These are phyloP conservation scores for Osedax frankpressi DNA, from an alignment of 2,888 invertebrate species.

Conservation along the genomic window DNA sequence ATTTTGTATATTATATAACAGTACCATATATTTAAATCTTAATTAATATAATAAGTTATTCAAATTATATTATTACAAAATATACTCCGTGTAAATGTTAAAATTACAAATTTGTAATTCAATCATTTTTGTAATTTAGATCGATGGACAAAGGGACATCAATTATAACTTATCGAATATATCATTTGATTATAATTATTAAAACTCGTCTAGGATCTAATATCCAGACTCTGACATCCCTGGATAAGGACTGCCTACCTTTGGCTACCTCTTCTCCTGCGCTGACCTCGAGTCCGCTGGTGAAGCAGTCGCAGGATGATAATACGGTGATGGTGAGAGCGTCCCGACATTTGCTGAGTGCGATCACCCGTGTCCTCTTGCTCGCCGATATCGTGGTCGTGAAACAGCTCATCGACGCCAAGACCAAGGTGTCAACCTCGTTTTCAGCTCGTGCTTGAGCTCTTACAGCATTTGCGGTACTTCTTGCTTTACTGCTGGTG, in stretches of 20 bases:
- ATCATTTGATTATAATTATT: background rate
- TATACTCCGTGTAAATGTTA: background rate
- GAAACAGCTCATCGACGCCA: conserved; percentile 81
- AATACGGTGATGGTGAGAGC: conserved; percentile 64
- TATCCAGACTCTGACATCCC: conserved; percentile 74
- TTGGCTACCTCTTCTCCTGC: background rate
- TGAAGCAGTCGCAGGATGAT: conserved; percentile 29
- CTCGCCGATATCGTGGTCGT: conserved; percentile 94
- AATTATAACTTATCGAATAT: background rate
- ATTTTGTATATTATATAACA: too few species aligned
- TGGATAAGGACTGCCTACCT: conserved; percentile 47
- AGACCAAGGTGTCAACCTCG: conserved; percentile 66
- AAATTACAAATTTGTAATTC: background rate
- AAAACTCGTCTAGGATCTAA: conserved; percentile 59
- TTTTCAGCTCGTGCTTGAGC: too few species aligned
- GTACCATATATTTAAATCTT: background rate
- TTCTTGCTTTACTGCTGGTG: too few species aligned
- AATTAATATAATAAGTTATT: background rate
- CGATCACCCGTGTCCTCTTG: conserved; percentile 84
- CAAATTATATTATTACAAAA: background rate
- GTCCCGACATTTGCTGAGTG: conserved; percentile 77
- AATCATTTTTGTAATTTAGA: background rate
- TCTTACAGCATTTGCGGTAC: too few species aligned
- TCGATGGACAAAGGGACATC: background rate
- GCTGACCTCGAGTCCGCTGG: conserved; percentile 1